Base-by-base conservation (phyloP, 1,140 invertebrate species). In the Lepidotrigona ventralis region DNA sequence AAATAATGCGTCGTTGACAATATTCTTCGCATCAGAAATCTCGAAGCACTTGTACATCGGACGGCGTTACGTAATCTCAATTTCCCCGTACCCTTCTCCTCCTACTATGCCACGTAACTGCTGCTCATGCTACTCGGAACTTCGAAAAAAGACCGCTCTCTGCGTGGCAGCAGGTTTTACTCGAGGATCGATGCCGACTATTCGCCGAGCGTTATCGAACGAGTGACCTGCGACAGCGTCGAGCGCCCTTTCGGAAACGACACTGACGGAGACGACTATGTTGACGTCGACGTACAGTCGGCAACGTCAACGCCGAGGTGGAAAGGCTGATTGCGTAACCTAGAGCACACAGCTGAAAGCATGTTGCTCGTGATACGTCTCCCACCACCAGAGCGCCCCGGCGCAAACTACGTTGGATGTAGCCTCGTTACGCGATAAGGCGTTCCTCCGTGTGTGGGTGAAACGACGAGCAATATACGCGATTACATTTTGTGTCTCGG, bases 251-350 rank as follows among this genome's bases (percentile, higher is more conserved):
- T 79, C 75, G 68, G 71, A 83, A 73, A 71, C 82, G 69, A 83
- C 85, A 75, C 60, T 56, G 85, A 76, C 71, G 85, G 84, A 76
- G 76, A 54, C 58, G 73, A 63, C 78, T 63, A 60, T 79, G 75
- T 26, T 74, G 51, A 64, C 85, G 79, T n/a, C 76, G 74, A 70
- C 64, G 81, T 58, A 70, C 74, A 58, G 81, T 78, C 81, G 81
- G 81, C 81, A 77, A 71, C 82, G 77, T 80, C 78, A 77, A 87
- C 83, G 85, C 77, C 79, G 84, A 75, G 26, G 63, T 75, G 80
- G 85, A 75, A 86, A 83, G 85, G 72, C 70, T 84, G 86, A 85
- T 91, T 91, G 88, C 90, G 86, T 91, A 91, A 91, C 85, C 78
- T 76, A 75, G 80, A 69, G 26, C 63, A 86, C 81, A 87, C 83